A percentile compares a stretch with the other conserved stretches of the same genome.
phyloP scores from a whole-genome alignment of 2,888 invertebrate genomes.

The Rhabditoides inermis region DNA sequence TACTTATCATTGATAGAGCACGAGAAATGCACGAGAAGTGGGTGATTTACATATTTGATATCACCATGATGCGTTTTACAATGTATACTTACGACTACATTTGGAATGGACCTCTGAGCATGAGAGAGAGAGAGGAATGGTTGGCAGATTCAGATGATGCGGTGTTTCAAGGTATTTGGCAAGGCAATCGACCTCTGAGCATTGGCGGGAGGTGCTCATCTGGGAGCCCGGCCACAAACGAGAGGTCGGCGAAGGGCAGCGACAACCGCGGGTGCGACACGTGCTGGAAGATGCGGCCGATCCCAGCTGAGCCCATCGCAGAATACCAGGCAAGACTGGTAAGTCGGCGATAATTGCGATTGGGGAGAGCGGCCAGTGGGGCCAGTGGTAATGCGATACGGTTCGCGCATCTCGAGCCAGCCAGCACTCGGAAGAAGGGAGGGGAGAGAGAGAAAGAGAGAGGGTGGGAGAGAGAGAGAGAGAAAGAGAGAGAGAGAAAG shows the following conservation, averaged over 20 bases:
- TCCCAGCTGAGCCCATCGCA: constrained; percentile 32
- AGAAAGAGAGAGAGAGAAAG: too few species aligned
- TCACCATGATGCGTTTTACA: too few species aligned
- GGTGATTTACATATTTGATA: too few species aligned
- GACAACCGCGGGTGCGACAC: constrained; percentile 27
- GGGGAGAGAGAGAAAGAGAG: too few species aligned
- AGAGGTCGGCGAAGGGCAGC: constrained; percentile 28
- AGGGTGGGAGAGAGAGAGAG: too few species aligned
- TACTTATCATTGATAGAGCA: too few species aligned
- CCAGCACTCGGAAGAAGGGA: background rate
- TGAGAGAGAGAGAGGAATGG: too few species aligned
- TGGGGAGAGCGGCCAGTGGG: background rate
- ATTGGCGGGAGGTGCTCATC: constrained; percentile 25
- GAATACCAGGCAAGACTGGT: background rate
- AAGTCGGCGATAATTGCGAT: background rate
- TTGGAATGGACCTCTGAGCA: too few species aligned
- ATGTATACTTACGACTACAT: too few species aligned
- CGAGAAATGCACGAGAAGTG: too few species aligned
- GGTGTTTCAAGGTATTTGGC: background rate
- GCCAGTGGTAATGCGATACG: too few species aligned
- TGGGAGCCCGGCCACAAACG: constrained; percentile 29
- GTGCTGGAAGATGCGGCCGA: constrained; percentile 35
- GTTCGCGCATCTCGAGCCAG: background rate
- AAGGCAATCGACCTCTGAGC: constrained; percentile 16
- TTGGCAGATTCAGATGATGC: too few species aligned